phyloP scores from a whole-genome alignment of 2,888 invertebrate genomes.

The Leptogaster cylindrica region DNA sequence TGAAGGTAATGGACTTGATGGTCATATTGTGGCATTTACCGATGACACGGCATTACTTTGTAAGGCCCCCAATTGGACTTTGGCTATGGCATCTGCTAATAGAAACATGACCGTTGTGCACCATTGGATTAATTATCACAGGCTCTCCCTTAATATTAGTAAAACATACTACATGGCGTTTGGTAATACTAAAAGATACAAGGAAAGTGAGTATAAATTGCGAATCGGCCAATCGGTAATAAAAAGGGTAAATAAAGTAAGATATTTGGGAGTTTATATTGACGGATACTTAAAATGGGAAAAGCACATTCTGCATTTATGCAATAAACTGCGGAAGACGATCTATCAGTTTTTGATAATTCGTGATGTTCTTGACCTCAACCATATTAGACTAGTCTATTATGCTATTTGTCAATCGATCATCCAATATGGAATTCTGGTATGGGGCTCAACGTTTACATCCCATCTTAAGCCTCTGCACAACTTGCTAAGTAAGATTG shows the following conservation, averaged over 20 bases:
- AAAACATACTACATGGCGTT: background rate
- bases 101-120: background rate
- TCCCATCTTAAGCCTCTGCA: too few species aligned
- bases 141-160: background rate
- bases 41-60: conserved; percentile 1
- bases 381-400: too few species aligned
- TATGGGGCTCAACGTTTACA: too few species aligned
- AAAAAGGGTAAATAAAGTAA: background rate
- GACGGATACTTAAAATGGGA: background rate
- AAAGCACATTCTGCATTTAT: background rate
- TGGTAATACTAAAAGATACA: background rate
- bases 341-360: too few species aligned
- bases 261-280: background rate
- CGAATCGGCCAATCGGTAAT: background rate
- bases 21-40: background rate
- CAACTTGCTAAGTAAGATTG: too few species aligned
- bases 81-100: background rate
- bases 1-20: background rate
- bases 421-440: too few species aligned
- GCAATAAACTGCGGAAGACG: background rate
- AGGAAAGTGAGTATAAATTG: background rate
- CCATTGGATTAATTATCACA: background rate
- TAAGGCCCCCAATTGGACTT: background rate
- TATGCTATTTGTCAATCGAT: too few species aligned
- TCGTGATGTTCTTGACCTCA: too few species aligned